Base-by-base conservation (phyloP, 2,797 vertebrate species). In the Malurus leucopterus region DNA sequence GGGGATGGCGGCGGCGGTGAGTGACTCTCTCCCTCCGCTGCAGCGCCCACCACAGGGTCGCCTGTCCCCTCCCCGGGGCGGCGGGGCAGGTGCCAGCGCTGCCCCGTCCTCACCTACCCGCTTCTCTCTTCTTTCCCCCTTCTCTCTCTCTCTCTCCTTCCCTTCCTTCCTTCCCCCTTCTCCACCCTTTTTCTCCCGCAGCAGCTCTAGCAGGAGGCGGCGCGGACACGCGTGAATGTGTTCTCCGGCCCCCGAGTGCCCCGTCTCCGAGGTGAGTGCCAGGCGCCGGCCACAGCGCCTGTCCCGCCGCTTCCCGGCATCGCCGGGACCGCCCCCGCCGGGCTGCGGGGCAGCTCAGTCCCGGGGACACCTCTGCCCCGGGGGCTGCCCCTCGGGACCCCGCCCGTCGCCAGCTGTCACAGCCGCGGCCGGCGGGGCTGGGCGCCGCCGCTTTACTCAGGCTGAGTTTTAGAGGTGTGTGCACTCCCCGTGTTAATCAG, bases 191-290 rank as follows among this genome's bases (percentile, higher is more conserved):
- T 65, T 29, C 23, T 47, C 46, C 43, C n/a, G 54, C 53, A 47
- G 73, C 84, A 95, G 95, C 69, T 79, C 8, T 93, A 85, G 84
- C 62, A 63, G 80, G 75, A 89, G 91, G 79, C 59, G 69, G 46
- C 51, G 55, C 55, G 88, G 73, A 89, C 83, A 64, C 76, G 73
- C 70, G 51, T 84, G 90, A 5, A 88, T 93, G 92, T 75, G 53
- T 30, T 68, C 88, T 53, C 61, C 84, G 76, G 58, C 29, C 73
- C 72, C 69, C 29, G 46, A 83, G 72, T 21, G 84, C 67, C 64
- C 62, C 70, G 62, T 43, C 20, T 22, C 80, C 30, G 82, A 93
- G 94, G 94, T 95, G 83, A 95, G 93, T 70, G 79, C 38, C 69
- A 4, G 70, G 34, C 27, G 17, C 64, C 46, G 17, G 40, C 24